Evolutionary conservation across 1,140 invertebrate genomes (phyloP).

Genomic region (Ceratosolen fusciceps): DNA sequence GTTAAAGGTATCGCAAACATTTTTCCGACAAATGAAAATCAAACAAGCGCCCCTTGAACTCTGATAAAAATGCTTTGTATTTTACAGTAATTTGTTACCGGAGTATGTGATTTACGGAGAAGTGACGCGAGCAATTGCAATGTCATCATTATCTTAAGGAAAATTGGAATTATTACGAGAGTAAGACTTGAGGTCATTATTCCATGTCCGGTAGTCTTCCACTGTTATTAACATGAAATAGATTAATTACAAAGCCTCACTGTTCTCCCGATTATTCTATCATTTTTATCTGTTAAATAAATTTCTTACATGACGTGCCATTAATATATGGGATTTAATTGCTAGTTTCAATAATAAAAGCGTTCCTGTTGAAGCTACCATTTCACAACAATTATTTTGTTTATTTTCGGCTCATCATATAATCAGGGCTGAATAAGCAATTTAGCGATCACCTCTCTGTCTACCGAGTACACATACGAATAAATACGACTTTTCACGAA

Average conservation of each 20-base stretch:
- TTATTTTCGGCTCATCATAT: not conserved
- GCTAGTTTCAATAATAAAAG: not conserved
- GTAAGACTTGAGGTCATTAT: constrained; percentile 2
- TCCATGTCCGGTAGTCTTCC: not conserved
- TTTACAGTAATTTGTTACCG: too few species aligned
- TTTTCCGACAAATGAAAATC: too few species aligned
- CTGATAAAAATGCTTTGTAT: too few species aligned
- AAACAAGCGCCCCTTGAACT: too few species aligned
- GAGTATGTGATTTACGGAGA: too few species aligned
- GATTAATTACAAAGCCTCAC: constrained; percentile 19
- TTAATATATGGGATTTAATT: constrained; percentile 17
- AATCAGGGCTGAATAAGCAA: not conserved
- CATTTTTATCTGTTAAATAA: not conserved
- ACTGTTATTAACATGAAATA: constrained; percentile 12
- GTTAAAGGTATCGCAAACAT: too few species aligned
- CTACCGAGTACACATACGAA: too few species aligned
- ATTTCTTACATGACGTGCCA: not conserved
- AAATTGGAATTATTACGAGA: constrained; percentile 1
- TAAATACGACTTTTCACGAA: too few species aligned
- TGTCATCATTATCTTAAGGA: not conserved
- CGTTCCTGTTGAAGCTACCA: not conserved
- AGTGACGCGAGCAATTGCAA: not conserved
- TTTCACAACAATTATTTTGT: not conserved
- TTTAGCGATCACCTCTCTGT: too few species aligned
- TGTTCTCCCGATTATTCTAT: not conserved